Conservation (phyloP, 1,140 invertebrate genomes). For the Andricus grossulariae region DNA sequence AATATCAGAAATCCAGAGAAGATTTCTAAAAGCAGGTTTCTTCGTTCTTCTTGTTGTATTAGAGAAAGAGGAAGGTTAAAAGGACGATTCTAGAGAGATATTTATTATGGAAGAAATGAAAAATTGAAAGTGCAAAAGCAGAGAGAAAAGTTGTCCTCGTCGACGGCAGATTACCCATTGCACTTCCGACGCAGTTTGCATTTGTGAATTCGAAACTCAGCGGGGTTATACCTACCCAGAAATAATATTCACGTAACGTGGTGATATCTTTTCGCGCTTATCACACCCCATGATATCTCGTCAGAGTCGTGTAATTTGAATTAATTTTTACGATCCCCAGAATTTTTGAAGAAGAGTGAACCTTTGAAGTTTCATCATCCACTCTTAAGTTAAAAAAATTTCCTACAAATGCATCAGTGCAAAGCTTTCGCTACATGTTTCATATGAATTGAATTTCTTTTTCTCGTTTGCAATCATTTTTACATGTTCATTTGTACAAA, state of each 20-base stretch:
- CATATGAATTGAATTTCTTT: constrained; percentile 5
- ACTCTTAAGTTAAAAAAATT: not conserved
- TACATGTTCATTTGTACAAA: not conserved
- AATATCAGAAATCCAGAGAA: too few species aligned
- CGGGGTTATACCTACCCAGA: not conserved
- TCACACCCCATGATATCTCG: not conserved
- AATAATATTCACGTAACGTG: constrained; percentile 26
- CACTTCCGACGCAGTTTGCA: constrained; percentile 16
- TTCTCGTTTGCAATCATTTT: not conserved
- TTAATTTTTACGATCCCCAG: constrained; percentile 21
- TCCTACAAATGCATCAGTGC: not conserved
- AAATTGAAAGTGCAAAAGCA: constrained; percentile 17
- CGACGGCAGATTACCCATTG: constrained; percentile 8
- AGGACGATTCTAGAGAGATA: not conserved
- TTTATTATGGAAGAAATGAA: constrained; percentile 1
- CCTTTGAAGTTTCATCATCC: constrained; percentile 21
- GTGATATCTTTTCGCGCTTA: not conserved
- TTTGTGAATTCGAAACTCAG: constrained; percentile 6
- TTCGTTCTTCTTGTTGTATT: too few species aligned
- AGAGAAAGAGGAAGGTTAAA: too few species aligned
- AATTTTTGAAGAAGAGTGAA: not conserved
- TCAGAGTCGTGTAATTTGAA: constrained; percentile 5
- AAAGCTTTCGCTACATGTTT: not conserved
- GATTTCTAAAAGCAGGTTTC: too few species aligned
- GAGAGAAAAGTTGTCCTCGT: constrained; percentile 18